A percentile compares a stretch with the other conserved stretches of the same genome.
phyloP scores from a whole-genome alignment of 2,797 vertebrate species.

The Bradypodion ventrale region DNA sequence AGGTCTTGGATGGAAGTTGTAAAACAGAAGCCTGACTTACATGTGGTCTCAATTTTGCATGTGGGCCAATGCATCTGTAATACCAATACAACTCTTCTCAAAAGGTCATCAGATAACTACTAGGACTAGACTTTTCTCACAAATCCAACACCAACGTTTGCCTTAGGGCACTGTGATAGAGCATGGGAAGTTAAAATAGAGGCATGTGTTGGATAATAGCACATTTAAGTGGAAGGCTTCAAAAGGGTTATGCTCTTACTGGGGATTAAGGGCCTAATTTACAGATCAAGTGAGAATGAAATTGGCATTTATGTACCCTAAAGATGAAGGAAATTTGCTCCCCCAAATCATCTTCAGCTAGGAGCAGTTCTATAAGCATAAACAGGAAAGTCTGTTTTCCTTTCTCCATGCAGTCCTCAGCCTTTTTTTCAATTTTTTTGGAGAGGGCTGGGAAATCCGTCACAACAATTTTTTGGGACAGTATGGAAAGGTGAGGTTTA shows the following conservation, averaged over 20 bases:
- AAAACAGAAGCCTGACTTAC: constrained; percentile 65
- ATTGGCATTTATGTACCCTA: constrained; percentile 39
- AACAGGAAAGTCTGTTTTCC: neutral
- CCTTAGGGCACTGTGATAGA: constrained; percentile 78
- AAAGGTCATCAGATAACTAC: constrained; percentile 92
- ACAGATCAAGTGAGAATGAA: constrained; percentile 51
- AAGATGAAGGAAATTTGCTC: neutral
- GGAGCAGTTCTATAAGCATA: neutral
- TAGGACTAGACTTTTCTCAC: constrained; percentile 85
- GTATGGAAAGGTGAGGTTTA: neutral
- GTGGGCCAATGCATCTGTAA: constrained; percentile 64
- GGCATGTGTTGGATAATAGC: constrained; percentile 84
- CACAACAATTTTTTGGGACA: neutral
- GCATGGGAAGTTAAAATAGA: constrained; percentile 81
- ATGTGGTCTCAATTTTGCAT: constrained; percentile 84
- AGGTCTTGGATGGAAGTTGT: constrained; percentile 39
- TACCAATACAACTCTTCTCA: constrained; percentile 81
- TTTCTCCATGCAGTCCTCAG: neutral
- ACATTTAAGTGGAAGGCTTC: constrained; percentile 64
- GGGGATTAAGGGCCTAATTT: constrained; percentile 57
- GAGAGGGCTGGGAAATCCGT: neutral
- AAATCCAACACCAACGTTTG: constrained; percentile 81
- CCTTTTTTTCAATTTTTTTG: neutral
- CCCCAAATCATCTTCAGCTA: neutral
- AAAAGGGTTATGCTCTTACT: constrained; percentile 54